Percentiles rank a stretch among this genome's conserved stretches.
phyloP scores from a whole-genome alignment of 2,113 vertebrate genomes.

The Dolichallabes microphthalmus region DNA sequence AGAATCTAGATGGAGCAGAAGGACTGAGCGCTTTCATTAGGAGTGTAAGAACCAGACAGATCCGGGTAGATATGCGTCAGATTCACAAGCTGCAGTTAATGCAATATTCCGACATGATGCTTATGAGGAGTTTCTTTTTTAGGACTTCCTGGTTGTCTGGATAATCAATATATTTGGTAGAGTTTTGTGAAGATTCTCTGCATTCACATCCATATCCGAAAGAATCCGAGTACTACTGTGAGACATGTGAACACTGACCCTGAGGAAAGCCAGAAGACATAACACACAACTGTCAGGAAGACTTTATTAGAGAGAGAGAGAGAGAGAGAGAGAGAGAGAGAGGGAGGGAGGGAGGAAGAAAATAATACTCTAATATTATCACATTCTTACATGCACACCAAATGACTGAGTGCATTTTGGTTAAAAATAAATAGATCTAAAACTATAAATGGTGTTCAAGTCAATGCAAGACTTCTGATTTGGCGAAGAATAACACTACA shows the following conservation, averaged over 20 bases:
- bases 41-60: background rate
- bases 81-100: background rate
- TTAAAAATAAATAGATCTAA: background rate
- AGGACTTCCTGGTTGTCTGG: background rate
- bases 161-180: background rate
- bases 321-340: too few relatives aligned
- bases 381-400: background rate
- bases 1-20: background rate
- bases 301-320: background rate
- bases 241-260: conserved; percentile 78
- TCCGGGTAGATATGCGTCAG: background rate
- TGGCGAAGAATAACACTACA: too few relatives aligned
- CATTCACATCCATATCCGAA: conserved; percentile 75
- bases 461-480: too few relatives aligned
- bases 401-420: background rate
- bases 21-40: background rate
- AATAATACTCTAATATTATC: background rate
- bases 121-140: background rate
- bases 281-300: conserved; percentile 19
- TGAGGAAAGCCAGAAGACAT: conserved; percentile 48
- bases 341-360: too few relatives aligned
- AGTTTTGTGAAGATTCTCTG: background rate
- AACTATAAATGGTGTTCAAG: too few relatives aligned
- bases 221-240: conserved; percentile 75
- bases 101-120: background rate